A percentile compares a stretch with the other conserved stretches of the same genome.
These are phyloP conservation scores for Euleptes europaea DNA, from an alignment of 2,113 vertebrate species.

Conservation along the genomic window DNA sequence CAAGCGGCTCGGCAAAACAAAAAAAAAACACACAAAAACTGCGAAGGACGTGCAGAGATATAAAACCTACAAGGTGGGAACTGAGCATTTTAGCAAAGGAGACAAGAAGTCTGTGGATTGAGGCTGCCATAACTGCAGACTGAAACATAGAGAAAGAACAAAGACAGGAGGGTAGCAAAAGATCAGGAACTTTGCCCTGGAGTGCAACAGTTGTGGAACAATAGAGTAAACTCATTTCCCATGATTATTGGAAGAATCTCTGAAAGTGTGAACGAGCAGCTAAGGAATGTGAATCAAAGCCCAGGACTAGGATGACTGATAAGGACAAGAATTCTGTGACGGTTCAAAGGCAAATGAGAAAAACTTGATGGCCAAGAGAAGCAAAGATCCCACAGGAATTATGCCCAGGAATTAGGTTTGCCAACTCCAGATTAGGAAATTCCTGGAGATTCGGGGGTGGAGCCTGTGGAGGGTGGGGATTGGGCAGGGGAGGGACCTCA, in stretches of 20 bases:
- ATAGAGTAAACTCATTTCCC: constrained; percentile 6
- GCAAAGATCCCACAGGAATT: not conserved
- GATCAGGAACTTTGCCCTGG: constrained; percentile 14
- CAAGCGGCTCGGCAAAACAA: not conserved
- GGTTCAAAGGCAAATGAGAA: not conserved
- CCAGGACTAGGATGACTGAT: not conserved
- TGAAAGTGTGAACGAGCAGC: constrained; percentile 4
- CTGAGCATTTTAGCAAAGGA: constrained; percentile 4
- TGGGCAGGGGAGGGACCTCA: too few relatives aligned
- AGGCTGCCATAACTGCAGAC: constrained; percentile 30
- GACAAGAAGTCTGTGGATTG: constrained; percentile 22
- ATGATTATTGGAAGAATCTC: constrained; percentile 8
- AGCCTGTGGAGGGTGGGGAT: too few relatives aligned
- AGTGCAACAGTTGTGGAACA: not conserved
- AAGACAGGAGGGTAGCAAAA: not conserved
- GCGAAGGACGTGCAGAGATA: not conserved
- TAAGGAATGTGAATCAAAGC: not conserved
- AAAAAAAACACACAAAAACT: not conserved
- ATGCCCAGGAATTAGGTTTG: too few relatives aligned
- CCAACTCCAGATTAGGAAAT: too few relatives aligned
- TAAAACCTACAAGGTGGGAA: constrained; percentile 16
- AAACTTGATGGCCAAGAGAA: not conserved
- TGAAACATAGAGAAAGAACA: constrained; percentile 11
- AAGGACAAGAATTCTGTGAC: constrained; percentile 1
- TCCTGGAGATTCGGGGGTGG: too few relatives aligned